Evolutionary conservation across 1,140 invertebrate species (phyloP).

Genomic region (Prorops nasuta): DNA sequence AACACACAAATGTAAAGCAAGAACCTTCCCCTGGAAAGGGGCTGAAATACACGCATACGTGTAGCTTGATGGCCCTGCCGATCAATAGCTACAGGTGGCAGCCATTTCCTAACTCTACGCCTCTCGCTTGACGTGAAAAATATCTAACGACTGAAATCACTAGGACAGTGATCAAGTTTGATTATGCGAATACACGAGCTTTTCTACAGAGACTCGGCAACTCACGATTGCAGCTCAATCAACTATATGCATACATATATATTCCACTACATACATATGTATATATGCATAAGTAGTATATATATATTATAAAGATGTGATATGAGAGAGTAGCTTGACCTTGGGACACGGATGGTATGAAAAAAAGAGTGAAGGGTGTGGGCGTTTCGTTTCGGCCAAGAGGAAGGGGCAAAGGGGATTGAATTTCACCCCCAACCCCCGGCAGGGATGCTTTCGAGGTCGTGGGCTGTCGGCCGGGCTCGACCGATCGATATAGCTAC

Average conservation of each 20-base stretch:
- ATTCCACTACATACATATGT: too few relatives aligned
- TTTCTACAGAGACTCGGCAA: too few relatives aligned
- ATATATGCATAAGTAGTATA: too few relatives aligned
- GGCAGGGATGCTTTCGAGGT: conserved; percentile 28
- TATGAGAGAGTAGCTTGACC: background rate
- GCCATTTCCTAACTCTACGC: conserved; percentile 51
- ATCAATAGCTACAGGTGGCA: conserved; percentile 60
- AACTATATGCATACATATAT: too few relatives aligned
- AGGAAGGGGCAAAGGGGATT: conserved; percentile 27
- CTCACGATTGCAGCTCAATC: too few relatives aligned
- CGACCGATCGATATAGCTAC: conserved; percentile 46
- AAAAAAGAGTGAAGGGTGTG: conserved; percentile 13
- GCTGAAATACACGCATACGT: background rate
- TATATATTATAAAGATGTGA: too few relatives aligned
- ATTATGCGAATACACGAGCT: too few relatives aligned
- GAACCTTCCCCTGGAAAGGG: too few relatives aligned
- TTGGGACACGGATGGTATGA: background rate
- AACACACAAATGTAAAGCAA: too few relatives aligned
- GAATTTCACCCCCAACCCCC: conserved; percentile 24
- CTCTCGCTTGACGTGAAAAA: too few relatives aligned
- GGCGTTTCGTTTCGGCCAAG: conserved; percentile 6
- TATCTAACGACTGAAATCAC: too few relatives aligned
- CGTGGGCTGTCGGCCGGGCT: conserved; percentile 35
- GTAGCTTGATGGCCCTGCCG: conserved; percentile 35
- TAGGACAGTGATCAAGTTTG: too few relatives aligned